These are phyloP conservation scores for Cyrtodaria siliqua DNA, from an alignment of 2,888 invertebrate species.

Conservation along the genomic window DNA sequence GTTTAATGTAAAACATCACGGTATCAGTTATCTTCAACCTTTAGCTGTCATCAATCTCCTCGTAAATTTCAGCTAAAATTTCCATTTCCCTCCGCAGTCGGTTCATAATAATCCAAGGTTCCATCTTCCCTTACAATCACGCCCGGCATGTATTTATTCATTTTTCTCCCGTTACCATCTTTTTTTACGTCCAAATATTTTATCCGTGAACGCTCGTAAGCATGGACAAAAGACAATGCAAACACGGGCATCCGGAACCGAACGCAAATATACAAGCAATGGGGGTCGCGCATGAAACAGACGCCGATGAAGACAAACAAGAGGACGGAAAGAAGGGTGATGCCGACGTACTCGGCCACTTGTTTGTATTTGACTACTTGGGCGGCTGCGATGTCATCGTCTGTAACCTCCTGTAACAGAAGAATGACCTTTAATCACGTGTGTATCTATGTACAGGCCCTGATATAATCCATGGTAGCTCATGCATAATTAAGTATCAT, in stretches of 20 bases:
- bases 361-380: slow-evolving; percentile 46
- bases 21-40: too few species aligned
- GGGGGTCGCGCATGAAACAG: slow-evolving; percentile 73
- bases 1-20: too few species aligned
- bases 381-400: slow-evolving; percentile 58
- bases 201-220: slow-evolving; percentile 52
- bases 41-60: slow-evolving; percentile 54
- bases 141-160: slow-evolving; percentile 75
- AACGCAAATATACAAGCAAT: slow-evolving; percentile 70
- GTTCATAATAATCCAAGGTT: slow-evolving; percentile 65
- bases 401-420: slow-evolving; percentile 68
- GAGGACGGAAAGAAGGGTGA: slow-evolving; percentile 62
- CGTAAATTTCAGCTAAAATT: slow-evolving; percentile 63
- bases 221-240: slow-evolving; percentile 70
- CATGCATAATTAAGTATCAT: too few species aligned
- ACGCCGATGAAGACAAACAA: slow-evolving; percentile 58
- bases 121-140: slow-evolving; percentile 71
- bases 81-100: slow-evolving; percentile 71
- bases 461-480: too few species aligned
- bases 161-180: slow-evolving; percentile 59
- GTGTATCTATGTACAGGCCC: too few species aligned
- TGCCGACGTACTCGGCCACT: slow-evolving; percentile 56
- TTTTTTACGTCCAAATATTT: slow-evolving; percentile 53
- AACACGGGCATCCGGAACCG: slow-evolving; percentile 74
- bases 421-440: too few species aligned